Evolutionary conservation across 2,797 vertebrate genomes (phyloP).

Genomic region (Rhodeus uyekii): DNA sequence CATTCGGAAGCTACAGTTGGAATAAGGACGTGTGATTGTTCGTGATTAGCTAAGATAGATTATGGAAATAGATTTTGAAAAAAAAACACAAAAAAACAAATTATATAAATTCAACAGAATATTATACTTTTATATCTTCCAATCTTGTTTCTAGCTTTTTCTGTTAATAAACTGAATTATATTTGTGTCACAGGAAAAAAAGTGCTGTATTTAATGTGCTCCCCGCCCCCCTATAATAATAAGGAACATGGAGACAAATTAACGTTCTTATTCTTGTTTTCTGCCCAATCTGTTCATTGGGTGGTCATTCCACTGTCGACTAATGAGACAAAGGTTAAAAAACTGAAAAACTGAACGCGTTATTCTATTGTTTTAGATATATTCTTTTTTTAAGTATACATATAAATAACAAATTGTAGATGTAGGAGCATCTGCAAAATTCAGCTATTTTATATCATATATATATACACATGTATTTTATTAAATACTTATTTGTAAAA

Average conservation of each 20-base stretch:
- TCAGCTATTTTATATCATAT: not conserved
- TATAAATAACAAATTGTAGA: not conserved
- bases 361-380: not conserved
- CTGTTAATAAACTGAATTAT: not conserved
- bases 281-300: not conserved
- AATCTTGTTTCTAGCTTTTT: not conserved
- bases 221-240: not conserved
- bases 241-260: too few relatives aligned
- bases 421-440: not conserved
- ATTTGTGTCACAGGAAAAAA: not conserved
- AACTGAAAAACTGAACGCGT: not conserved
- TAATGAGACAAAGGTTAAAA: not conserved
- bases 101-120: not conserved
- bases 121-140: not conserved
- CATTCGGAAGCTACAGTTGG: conserved; percentile 9
- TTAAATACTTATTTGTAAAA: not conserved
- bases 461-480: not conserved
- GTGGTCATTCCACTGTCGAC: not conserved
- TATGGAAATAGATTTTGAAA: conserved; percentile 4
- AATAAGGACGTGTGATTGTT: conserved; percentile 8
- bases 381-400: not conserved
- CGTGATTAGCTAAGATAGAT: conserved; percentile 23
- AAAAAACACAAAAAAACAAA: not conserved
- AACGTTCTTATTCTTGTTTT: too few relatives aligned
- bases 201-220: not conserved